These are phyloP conservation scores for Seira ritae DNA, from an alignment of 2,888 invertebrate species.

Conservation along the genomic window DNA sequence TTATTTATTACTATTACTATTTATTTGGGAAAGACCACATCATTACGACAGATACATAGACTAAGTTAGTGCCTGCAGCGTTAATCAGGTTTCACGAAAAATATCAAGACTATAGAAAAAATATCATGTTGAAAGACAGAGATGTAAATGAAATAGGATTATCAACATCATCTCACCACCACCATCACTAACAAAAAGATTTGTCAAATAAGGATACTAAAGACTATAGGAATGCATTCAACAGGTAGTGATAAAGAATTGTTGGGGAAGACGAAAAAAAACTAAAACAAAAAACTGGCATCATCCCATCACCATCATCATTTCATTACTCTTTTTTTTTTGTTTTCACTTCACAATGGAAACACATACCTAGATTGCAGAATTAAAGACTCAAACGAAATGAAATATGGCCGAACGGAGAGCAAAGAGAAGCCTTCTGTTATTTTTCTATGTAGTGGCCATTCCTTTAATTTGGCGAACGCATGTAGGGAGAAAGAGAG, in stretches of 20 bases:
- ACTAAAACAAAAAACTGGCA: slow-evolving; percentile 12
- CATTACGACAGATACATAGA: slow-evolving; percentile 55
- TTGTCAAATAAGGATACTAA: slow-evolving; percentile 62
- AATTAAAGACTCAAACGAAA: slow-evolving; percentile 16
- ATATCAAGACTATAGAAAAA: slow-evolving; percentile 43
- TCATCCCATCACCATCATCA: slow-evolving; percentile 7
- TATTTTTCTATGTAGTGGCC: background rate
- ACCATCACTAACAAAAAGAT: slow-evolving; percentile 46
- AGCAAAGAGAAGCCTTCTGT: slow-evolving; percentile 10
- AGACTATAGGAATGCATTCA: slow-evolving; percentile 56
- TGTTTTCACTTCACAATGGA: slow-evolving; percentile 18
- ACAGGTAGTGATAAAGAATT: slow-evolving; percentile 45
- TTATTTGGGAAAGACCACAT: slow-evolving; percentile 61
- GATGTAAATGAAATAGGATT: slow-evolving; percentile 60
- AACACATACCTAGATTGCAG: background rate
- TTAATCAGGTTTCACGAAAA: slow-evolving; percentile 60
- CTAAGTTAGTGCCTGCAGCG: slow-evolving; percentile 61
- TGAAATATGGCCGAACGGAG: slow-evolving; percentile 41
- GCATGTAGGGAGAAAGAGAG: slow-evolving; percentile 34
- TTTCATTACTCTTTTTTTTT: slow-evolving; percentile 3
- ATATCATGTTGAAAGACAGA: slow-evolving; percentile 47
- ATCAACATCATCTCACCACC: slow-evolving; percentile 45
- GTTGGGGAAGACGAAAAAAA: background rate
- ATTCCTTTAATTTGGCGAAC: background rate
- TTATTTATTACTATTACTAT: slow-evolving; percentile 36